Evolutionary conservation across 2,888 invertebrate species (phyloP), one percentile per base, ranked within the genome.

Genomic region (Ophraella communa): DNA sequence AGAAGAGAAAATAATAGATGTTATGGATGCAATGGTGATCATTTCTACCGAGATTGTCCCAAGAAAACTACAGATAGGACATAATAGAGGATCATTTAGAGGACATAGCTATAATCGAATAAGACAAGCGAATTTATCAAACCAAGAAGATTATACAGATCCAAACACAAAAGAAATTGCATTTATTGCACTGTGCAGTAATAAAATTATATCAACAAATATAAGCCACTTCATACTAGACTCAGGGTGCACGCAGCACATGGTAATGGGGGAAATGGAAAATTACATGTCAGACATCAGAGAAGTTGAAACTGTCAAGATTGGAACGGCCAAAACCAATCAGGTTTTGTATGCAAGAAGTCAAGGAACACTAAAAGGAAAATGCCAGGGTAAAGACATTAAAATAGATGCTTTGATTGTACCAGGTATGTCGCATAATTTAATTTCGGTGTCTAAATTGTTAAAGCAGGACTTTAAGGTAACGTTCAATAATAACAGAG

Each of bases 291-390:
- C n/a, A n/a, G n/a, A n/a, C n/a, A 17, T 39, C n/a, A 39, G 17
- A 39, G 14, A 39, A 39, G 17, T 39, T 17, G 17, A 39, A n/a
- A 39, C 39, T 14, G 39, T 39, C n/a, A 39, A 39, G 17, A 39
- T 39, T 39, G 17, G n/a, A 39, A 39, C 5, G n/a, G 39, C 39
- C 17, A 42, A 42, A 42, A 14, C 4, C 1, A 8, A 45, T 68
- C 23, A 64, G 61, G 18, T 61, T 66, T 47, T 68, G 62, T 58
- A 61, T 69, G 10, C 63, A 66, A 30, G 49, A 62, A 55, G 58
- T 70, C 18, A 66, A 68, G 60, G 64, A 64, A 54, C 66, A 70
- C 51, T 59, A 65, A 53, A 53, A 54, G 7, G 17, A 23, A 4
- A 68, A 62, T 62, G 66, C 65, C 23, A 44, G 62, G 68, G 66